Evolutionary conservation across 2,113 vertebrate genomes (phyloP), one percentile per base, ranked within the genome.

Genomic region (Xyliphius kryptos): DNA sequence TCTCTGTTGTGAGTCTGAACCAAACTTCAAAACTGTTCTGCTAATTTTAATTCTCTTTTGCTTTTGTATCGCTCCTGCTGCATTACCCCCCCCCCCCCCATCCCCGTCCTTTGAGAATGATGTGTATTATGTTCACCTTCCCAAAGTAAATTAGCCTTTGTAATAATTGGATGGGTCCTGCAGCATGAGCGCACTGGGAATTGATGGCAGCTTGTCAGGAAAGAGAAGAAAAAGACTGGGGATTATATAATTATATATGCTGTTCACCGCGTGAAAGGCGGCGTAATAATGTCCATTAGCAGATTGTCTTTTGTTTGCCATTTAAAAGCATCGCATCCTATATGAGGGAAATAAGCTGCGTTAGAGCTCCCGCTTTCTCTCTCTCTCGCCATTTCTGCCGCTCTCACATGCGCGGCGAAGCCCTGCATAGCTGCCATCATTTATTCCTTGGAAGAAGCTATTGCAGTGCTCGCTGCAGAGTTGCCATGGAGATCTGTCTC

Each of bases 401-500:
- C n/a, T n/a, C 26, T 43, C 20, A 41, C 20, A 15, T 1, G 6
- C 38, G 40, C 20, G 15, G 57, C 50, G 47, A 54, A 54, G 61
- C 50, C 61, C 63, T 69, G 72, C 69, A 72, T 65, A 67, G 66
- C 70, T 57, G 58, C 74, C 52, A 32, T 72, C 66, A 60, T 72
- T 63, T 62, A 54, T 76, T 69, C 64, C 68, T 68, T 71, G 71
- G 58, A 74, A 71, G 74, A 65, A 71, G 70, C 72, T 68, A 70
- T 74, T 77, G 72, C 72, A 55, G 75, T 61, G 53, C 64, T 70
- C 63, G 66, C 75, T 74, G 75, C 75, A 74, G 69, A 77, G 75
- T 77, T 77, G 70, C 75, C 75, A 77, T 77, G 75, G 75, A 68
- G 72, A 77, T 72, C 72, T 68, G 69, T 67, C 66, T 72, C 63